Base-by-base conservation (phyloP, 2,888 invertebrate species). In the Teleogryllus oceanicus region DNA sequence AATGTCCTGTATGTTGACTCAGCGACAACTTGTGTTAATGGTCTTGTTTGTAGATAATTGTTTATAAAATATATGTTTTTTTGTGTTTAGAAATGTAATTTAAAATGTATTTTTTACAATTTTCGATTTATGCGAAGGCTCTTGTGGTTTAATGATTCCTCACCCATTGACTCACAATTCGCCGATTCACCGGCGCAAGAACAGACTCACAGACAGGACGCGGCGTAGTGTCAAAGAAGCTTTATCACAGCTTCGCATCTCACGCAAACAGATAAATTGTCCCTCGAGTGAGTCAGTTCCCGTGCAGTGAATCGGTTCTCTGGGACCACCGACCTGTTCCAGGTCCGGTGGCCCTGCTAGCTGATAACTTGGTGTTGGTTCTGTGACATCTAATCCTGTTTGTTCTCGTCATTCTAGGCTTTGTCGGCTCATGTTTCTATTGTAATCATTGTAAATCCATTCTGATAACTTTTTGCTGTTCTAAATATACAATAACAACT, bases 21-120 rank as follows among this genome's bases (percentile, higher is more conserved):
- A 62, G 62, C 62, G n/a, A n/a, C 62, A 16, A 18, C 62, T 62
- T 62, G 62, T 62, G 62, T 62, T 62, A 62, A 13, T 62, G 18
- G 16, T n/a, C 13, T 62, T 62, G 5, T 62, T 62, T 18, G n/a
- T 62, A 62, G 62, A 62, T 62, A 62, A 13, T 62, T 62, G 62
- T 62, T 62, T 16, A 62, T 62, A n/a, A 62, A 18, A 62, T 62
- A 37, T 37, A 8, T 62, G 62, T 62, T 62, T 62, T 62, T 62
- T 62, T 62, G 62, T 62, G 62, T 62, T 37, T 62, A 62, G 16
- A 62, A 62, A 62, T 62, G 62, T 62, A 62, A 18, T n/a, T 62
- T 62, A 18, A 62, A 62, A 62, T 62, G 62, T 62, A 62, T 62
- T 62, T 62, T 62, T 62, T 62, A 62, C 62, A 62, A 62, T 62